Percentiles rank a stretch among this genome's conserved stretches.
phyloP scores from a whole-genome alignment of 2,797 vertebrate genomes.

The Gallinago nigripennis region DNA sequence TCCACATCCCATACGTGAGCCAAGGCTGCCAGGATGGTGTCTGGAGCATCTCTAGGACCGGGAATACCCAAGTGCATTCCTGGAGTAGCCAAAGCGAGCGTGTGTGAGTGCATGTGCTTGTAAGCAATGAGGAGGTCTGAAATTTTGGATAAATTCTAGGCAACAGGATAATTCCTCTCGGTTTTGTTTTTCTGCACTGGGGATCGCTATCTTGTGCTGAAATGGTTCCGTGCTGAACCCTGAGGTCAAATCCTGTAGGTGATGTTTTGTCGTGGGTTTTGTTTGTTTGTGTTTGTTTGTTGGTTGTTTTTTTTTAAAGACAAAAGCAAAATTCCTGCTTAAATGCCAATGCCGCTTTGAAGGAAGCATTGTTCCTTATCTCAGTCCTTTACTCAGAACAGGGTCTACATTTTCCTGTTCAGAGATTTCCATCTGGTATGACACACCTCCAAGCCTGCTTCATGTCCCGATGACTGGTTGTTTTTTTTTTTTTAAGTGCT shows the following conservation, averaged over 20 bases:
- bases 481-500: not conserved
- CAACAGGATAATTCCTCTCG: not conserved
- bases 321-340: not conserved
- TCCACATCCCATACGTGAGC: accelerated
- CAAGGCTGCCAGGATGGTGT: not conserved
- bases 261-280: not conserved
- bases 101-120: not conserved
- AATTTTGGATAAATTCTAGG: not conserved
- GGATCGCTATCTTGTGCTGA: not conserved
- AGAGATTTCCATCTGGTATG: not conserved
- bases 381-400: not conserved
- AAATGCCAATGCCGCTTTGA: not conserved
- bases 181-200: not conserved
- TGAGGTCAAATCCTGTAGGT: not conserved
- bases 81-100: accelerated
- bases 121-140: not conserved
- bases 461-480: not conserved
- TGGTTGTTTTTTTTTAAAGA: not conserved
- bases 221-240: not conserved
- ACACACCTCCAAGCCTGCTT: not conserved
- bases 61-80: not conserved
- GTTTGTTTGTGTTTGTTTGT: not conserved
- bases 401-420: not conserved
- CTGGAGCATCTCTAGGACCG: not conserved
- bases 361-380: not conserved